These are phyloP conservation scores for Agonum fuliginosum DNA, from an alignment of 2,888 invertebrate species.

Conservation along the genomic window DNA sequence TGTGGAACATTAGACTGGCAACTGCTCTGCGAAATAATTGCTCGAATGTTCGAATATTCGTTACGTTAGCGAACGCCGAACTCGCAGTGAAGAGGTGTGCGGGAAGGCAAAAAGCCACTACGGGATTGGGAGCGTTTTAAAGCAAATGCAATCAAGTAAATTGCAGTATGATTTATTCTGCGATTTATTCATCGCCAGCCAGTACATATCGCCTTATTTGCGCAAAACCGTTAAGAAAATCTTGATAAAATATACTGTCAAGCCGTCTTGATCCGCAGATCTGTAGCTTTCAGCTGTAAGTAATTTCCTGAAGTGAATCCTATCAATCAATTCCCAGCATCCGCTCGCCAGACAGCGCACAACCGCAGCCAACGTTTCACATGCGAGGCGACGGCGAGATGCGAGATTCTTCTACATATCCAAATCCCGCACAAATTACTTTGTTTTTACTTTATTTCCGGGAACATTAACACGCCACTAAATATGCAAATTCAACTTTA, in stretches of 20 bases:
- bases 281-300: slow-evolving; percentile 59
- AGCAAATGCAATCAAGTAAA: slow-evolving; percentile 57
- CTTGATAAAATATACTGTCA: slow-evolving; percentile 60
- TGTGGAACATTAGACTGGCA: slow-evolving; percentile 17
- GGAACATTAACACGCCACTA: too few relatives aligned
- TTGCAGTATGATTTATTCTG: slow-evolving; percentile 58
- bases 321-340: slow-evolving; percentile 54
- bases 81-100: slow-evolving; percentile 1
- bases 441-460: too few relatives aligned
- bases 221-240: slow-evolving; percentile 54
- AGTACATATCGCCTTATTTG: slow-evolving; percentile 50
- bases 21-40: slow-evolving; percentile 24
- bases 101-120: slow-evolving; percentile 20
- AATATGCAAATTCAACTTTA: too few relatives aligned
- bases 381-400: neutral
- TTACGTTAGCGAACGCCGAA: neutral
- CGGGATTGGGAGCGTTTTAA: slow-evolving; percentile 50
- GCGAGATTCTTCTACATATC: neutral
- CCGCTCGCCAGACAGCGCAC: neutral
- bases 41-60: neutral
- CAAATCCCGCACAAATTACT: neutral
- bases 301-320: slow-evolving; percentile 57
- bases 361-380: neutral
- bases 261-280: slow-evolving; percentile 59
- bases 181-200: slow-evolving; percentile 57